Percentiles rank a stretch among this genome's conserved stretches.
phyloP scores from a whole-genome alignment of 1,140 invertebrate genomes.

The Cydia pomonella region DNA sequence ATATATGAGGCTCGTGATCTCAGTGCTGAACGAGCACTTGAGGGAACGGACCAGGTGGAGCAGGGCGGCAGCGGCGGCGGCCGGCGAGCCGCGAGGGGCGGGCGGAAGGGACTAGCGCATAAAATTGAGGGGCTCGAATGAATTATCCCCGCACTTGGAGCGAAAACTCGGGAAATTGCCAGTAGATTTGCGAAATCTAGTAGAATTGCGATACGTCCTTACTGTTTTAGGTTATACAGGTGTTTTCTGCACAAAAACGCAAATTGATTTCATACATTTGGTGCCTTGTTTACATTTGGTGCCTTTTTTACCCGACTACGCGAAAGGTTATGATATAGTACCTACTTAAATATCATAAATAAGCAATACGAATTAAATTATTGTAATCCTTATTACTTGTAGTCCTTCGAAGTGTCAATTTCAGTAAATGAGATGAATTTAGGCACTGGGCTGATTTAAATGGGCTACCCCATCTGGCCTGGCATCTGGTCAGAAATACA shows the following conservation, averaged over 20 bases:
- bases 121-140: slow-evolving; percentile 42
- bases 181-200: slow-evolving; percentile 12
- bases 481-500: no score
- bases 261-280: no score
- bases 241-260: not conserved
- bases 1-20: slow-evolving; percentile 45
- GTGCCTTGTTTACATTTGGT: no score
- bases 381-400: no score
- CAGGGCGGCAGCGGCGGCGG: slow-evolving; percentile 31
- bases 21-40: slow-evolving; percentile 46
- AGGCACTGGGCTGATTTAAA: no score
- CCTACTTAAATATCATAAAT: no score
- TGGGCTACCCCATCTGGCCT: no score
- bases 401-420: no score
- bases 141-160: slow-evolving; percentile 35
- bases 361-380: no score
- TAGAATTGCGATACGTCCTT: not conserved
- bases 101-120: slow-evolving; percentile 29
- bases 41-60: slow-evolving; percentile 48
- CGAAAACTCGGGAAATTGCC: slow-evolving; percentile 15
- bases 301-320: no score
- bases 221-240: not conserved
- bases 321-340: no score
- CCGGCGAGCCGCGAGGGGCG: slow-evolving; percentile 7
- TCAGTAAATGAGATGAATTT: no score